These are phyloP conservation scores for Melitaea athalia DNA, from an alignment of 2,888 invertebrate genomes.

Conservation along the genomic window DNA sequence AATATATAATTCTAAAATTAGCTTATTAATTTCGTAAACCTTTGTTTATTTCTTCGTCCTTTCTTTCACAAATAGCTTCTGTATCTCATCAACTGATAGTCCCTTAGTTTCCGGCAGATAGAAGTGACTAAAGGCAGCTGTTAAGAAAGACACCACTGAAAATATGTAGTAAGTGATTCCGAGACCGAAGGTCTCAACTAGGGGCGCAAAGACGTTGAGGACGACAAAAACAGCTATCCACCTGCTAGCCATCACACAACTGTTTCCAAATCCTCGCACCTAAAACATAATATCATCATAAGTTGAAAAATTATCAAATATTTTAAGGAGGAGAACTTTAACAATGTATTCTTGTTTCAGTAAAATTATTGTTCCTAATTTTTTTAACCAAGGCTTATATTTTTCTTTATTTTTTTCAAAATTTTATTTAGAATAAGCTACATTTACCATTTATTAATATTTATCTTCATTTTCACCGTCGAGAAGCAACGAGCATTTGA, in stretches of 20 bases:
- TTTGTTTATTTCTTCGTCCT: conserved; percentile 40
- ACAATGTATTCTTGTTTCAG: no score
- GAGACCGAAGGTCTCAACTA: conserved; percentile 61
- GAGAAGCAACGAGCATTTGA: no score
- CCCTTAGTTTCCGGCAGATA: conserved; percentile 77
- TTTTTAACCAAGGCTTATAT: no score
- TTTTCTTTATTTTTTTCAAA: no score
- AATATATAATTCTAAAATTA: background rate
- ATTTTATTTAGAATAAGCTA: no score
- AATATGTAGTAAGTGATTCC: conserved; percentile 69
- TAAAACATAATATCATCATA: conserved; percentile 39
- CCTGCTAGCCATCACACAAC: conserved; percentile 57
- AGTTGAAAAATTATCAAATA: no score
- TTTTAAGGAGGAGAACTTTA: no score
- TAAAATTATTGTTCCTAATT: no score
- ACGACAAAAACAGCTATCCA: conserved; percentile 68
- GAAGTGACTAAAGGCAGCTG: conserved; percentile 60
- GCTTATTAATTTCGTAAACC: conserved; percentile 15
- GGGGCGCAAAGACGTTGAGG: conserved; percentile 62
- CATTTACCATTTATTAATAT: no score
- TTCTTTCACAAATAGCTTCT: conserved; percentile 54
- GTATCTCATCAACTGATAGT: conserved; percentile 63
- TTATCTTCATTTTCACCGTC: no score
- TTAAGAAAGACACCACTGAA: conserved; percentile 58
- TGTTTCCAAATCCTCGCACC: conserved; percentile 66